Evolutionary conservation across 2,113 vertebrate genomes (phyloP).

Genomic region (Hippocampus guttulatus): DNA sequence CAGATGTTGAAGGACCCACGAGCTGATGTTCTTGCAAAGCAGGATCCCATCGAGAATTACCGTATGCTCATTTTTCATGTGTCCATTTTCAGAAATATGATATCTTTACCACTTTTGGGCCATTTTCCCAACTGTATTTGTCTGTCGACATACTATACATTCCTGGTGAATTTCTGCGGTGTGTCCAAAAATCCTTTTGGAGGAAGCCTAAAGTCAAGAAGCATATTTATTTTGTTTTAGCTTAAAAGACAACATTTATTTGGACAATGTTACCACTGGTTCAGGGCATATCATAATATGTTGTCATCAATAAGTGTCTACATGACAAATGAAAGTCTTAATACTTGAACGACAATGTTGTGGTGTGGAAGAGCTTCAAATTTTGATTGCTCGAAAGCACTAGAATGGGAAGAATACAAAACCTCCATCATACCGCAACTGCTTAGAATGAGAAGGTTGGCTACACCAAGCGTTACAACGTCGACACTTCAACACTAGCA

Average conservation of each 20-base stretch:
- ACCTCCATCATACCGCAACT: neutral
- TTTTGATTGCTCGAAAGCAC: neutral
- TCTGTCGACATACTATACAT: neutral
- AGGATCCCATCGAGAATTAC: neutral
- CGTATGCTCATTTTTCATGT: neutral
- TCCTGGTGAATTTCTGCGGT: neutral
- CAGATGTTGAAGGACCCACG: conserved; percentile 58
- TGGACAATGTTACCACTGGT: neutral
- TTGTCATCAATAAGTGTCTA: too few relatives aligned
- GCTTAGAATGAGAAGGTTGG: neutral
- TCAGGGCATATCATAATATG: neutral
- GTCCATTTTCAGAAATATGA: neutral
- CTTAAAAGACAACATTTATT: neutral
- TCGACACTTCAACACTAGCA: neutral
- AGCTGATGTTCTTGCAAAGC: conserved; percentile 29
- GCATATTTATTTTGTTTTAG: neutral
- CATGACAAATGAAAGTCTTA: neutral
- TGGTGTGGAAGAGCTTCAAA: neutral
- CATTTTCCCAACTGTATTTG: neutral
- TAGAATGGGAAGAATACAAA: neutral
- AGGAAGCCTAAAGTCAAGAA: neutral
- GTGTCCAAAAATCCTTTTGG: neutral
- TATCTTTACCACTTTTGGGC: neutral
- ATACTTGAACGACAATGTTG: neutral
- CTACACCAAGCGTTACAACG: neutral